These are phyloP conservation scores for Zosterops japonicus DNA, from an alignment of 2,113 vertebrate species.

Conservation along the genomic window DNA sequence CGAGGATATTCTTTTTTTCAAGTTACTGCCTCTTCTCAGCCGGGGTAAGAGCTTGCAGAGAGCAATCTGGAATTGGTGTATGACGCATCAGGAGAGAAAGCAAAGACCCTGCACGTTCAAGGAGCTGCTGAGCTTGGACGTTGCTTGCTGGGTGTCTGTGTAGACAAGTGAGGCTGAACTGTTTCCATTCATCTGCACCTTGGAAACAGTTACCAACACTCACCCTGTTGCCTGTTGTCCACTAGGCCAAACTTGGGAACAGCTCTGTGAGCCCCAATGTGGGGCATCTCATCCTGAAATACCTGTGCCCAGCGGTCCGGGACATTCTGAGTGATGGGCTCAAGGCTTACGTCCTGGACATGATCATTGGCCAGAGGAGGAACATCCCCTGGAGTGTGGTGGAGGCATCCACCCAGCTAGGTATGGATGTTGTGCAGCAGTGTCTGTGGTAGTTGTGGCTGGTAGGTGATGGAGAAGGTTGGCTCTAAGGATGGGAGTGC, in stretches of 20 bases:
- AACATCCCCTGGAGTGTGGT: constrained; percentile 94
- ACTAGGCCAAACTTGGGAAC: constrained; percentile 94
- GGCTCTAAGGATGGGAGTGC: neutral
- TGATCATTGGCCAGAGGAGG: constrained; percentile 92
- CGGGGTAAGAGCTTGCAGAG: neutral
- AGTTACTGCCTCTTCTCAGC: neutral
- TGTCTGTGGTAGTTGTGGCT: neutral
- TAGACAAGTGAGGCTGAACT: neutral
- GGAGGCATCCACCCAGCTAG: constrained; percentile 92
- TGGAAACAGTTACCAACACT: neutral
- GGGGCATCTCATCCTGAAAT: constrained; percentile 95
- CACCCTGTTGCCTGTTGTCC: neutral
- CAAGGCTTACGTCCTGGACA: constrained; percentile 88
- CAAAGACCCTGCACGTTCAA: neutral
- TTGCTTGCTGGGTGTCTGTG: neutral
- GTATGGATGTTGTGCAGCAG: constrained; percentile 56
- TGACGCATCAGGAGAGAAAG: neutral
- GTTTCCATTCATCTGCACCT: neutral
- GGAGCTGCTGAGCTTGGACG: neutral
- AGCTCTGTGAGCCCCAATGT: constrained; percentile 96
- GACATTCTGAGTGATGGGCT: constrained; percentile 90
- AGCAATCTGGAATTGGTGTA: neutral
- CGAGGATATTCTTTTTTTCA: neutral
- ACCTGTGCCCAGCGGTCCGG: constrained; percentile 91
- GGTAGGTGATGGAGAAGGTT: neutral